phyloP scores from a whole-genome alignment of 2,797 vertebrate species.

The Spea hammondii region DNA sequence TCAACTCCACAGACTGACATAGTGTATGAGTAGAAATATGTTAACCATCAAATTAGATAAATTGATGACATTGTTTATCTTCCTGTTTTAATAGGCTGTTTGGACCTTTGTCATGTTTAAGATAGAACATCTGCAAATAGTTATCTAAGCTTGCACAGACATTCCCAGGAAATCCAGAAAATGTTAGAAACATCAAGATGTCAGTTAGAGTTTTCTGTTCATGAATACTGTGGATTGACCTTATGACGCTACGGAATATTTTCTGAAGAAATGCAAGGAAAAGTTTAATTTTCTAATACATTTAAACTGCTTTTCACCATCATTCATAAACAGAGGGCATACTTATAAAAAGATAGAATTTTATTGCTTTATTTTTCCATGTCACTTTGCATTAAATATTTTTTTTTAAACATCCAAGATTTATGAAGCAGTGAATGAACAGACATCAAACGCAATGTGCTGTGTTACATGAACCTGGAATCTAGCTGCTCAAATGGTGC shows the following conservation, averaged over 20 bases:
- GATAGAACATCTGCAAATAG: slow-evolving; percentile 62
- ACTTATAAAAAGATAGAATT: slow-evolving; percentile 5
- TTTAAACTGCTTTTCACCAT: neutral
- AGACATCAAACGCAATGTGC: neutral
- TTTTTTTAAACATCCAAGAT: neutral
- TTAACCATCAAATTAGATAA: neutral
- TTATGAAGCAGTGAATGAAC: neutral
- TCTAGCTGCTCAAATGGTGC: neutral
- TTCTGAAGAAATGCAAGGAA: slow-evolving; percentile 12
- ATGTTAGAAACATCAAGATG: slow-evolving; percentile 44
- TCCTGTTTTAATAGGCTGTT: slow-evolving; percentile 43
- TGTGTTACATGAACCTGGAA: neutral
- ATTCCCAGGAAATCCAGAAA: slow-evolving; percentile 54
- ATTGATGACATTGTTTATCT: slow-evolving; percentile 52
- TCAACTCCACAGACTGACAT: too few relatives aligned
- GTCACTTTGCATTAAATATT: slow-evolving; percentile 6
- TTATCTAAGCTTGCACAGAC: slow-evolving; percentile 54
- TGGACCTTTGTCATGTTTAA: slow-evolving; percentile 56
- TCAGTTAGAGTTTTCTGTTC: neutral
- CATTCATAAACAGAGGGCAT: slow-evolving; percentile 1
- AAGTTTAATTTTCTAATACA: slow-evolving; percentile 1
- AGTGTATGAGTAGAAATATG: too few relatives aligned
- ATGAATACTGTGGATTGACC: slow-evolving; percentile 7
- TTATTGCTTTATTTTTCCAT: neutral
- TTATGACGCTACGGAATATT: slow-evolving; percentile 9